These are phyloP conservation scores for Enteromius viviparus DNA, from an alignment of 2,797 vertebrate genomes.

Conservation along the genomic window DNA sequence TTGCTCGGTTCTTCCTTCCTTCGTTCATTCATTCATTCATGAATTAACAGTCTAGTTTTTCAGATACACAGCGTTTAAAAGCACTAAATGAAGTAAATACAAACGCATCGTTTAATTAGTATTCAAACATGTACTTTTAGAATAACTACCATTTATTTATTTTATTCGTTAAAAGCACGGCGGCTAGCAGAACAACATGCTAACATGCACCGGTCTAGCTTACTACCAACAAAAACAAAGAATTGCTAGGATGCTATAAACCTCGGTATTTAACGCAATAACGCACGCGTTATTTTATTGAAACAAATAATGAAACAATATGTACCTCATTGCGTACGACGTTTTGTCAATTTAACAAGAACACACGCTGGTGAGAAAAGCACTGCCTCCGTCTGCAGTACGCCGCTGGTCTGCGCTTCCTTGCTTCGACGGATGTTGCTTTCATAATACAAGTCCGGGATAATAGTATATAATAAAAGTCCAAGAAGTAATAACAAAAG, in stretches of 20 bases:
- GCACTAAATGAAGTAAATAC: too few relatives aligned
- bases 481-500: neutral
- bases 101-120: neutral
- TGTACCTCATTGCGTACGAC: slow-evolving; percentile 84
- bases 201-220: slow-evolving; percentile 1
- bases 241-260: rapidly evolving
- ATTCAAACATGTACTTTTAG: neutral
- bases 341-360: slow-evolving; percentile 70
- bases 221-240: neutral
- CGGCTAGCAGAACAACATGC: slow-evolving; percentile 13
- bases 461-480: neutral
- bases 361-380: slow-evolving; percentile 8
- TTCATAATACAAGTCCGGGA: slow-evolving; percentile 1
- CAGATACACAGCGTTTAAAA: neutral
- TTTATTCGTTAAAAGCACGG: neutral
- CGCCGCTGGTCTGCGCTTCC: neutral
- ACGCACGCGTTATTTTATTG: too few relatives aligned
- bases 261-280: neutral
- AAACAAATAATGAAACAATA: neutral
- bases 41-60: neutral
- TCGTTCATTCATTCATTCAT: neutral
- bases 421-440: neutral
- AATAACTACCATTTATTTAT: neutral
- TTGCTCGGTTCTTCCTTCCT: neutral
- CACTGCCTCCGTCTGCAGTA: neutral